A percentile compares a stretch with the other conserved stretches of the same genome.
Evolutionary conservation across 2,797 vertebrate genomes (phyloP).

Genomic region (Coccyzus lansbergi): DNA sequence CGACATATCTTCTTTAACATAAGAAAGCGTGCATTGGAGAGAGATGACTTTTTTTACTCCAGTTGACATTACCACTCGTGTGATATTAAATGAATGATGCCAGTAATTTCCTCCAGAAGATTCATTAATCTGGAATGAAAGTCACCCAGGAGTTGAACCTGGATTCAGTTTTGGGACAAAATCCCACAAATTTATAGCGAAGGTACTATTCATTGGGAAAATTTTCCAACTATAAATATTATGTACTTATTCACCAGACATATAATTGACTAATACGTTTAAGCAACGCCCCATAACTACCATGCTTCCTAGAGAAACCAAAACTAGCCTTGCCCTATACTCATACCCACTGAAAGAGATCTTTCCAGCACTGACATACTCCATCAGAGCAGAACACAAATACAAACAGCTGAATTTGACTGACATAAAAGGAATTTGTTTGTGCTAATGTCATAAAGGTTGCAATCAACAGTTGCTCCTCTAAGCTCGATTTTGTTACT

Average conservation of each 20-base stretch:
- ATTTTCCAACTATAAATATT: background rate
- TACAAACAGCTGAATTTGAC: background rate
- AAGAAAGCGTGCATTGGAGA: fast-evolving
- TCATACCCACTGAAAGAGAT: background rate
- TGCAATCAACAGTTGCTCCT: background rate
- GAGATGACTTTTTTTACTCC: background rate
- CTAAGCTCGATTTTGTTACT: background rate
- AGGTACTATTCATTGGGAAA: background rate
- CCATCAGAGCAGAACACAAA: background rate
- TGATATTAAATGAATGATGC: background rate
- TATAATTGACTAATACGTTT: background rate
- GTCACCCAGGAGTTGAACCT: background rate
- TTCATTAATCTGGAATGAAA: background rate
- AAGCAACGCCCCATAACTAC: background rate
- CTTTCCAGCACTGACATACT: background rate
- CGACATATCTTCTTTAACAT: background rate
- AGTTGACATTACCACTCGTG: background rate
- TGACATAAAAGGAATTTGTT: background rate
- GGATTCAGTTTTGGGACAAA: background rate
- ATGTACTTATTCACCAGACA: background rate
- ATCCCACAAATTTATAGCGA: background rate
- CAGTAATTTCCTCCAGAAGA: background rate
- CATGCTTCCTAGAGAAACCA: background rate
- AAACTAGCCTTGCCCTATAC: background rate
- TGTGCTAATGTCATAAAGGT: background rate